Evolutionary conservation across 2,113 vertebrate species (phyloP).

Genomic region (Phycodurus eques): DNA sequence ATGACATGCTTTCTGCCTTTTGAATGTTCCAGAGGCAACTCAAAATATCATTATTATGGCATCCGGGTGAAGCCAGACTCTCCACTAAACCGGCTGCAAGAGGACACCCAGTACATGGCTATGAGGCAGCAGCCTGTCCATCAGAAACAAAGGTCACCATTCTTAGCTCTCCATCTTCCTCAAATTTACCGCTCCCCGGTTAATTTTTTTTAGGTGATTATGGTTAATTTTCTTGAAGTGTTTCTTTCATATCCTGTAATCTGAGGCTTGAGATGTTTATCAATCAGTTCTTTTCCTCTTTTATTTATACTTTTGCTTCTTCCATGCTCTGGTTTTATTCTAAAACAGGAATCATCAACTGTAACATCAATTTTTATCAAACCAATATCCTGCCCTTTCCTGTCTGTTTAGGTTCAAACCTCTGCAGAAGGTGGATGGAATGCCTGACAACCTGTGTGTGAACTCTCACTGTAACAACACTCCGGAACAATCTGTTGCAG

Average conservation of each 20-base stretch:
- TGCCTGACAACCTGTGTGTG: slow-evolving; percentile 79
- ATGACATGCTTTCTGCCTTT: slow-evolving; percentile 46
- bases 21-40: slow-evolving; percentile 85
- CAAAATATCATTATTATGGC: slow-evolving; percentile 97
- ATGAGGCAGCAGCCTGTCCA: slow-evolving; percentile 95
- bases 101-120: slow-evolving; percentile 95
- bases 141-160: slow-evolving; percentile 91
- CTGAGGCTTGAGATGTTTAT: neutral
- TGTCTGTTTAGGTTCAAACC: slow-evolving; percentile 82
- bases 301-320: neutral
- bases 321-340: neutral
- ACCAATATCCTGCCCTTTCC: neutral
- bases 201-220: neutral
- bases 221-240: neutral
- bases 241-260: neutral
- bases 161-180: neutral
- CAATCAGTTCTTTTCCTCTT: neutral
- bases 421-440: slow-evolving; percentile 87
- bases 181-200: neutral
- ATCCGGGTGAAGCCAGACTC: slow-evolving; percentile 97
- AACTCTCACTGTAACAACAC: slow-evolving; percentile 77
- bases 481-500: slow-evolving; percentile 85
- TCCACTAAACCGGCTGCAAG: slow-evolving; percentile 89
- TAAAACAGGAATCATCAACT: neutral
- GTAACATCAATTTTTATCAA: neutral